phyloP scores from a whole-genome alignment of 2,888 invertebrate species.

The Campaea margaritaria region DNA sequence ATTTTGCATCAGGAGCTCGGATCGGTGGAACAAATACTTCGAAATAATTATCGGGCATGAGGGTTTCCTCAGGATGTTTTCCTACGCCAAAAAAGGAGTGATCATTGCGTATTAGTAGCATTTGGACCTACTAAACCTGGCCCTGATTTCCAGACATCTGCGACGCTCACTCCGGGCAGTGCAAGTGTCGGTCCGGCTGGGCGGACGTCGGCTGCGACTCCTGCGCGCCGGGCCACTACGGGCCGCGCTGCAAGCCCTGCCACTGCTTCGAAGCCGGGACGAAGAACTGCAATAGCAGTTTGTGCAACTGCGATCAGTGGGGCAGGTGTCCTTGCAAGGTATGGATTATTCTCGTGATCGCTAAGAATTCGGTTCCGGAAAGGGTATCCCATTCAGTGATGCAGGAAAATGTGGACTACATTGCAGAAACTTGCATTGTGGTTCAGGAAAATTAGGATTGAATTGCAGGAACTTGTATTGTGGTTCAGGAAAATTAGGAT shows the following conservation, averaged over 20 bases:
- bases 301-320: slow-evolving; percentile 89
- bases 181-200: slow-evolving; percentile 91
- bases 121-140: neutral
- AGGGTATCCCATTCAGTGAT: too few relatives aligned
- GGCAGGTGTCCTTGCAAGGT: slow-evolving; percentile 97
- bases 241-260: slow-evolving; percentile 94
- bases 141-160: slow-evolving; percentile 86
- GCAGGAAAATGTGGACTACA: too few relatives aligned
- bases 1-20: too few relatives aligned
- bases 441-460: too few relatives aligned
- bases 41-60: too few relatives aligned
- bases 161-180: slow-evolving; percentile 88
- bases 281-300: slow-evolving; percentile 78
- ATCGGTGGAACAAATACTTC: too few relatives aligned
- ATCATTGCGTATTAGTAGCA: neutral
- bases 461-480: too few relatives aligned
- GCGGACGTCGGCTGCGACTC: slow-evolving; percentile 91
- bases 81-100: too few relatives aligned
- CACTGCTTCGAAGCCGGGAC: slow-evolving; percentile 92
- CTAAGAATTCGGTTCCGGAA: too few relatives aligned
- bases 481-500: too few relatives aligned
- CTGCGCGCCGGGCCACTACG: slow-evolving; percentile 95
- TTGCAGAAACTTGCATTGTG: too few relatives aligned
- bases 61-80: too few relatives aligned
- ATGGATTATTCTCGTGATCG: neutral